Evolutionary conservation across 2,888 invertebrate species (phyloP).

Genomic region (Nezara viridula): DNA sequence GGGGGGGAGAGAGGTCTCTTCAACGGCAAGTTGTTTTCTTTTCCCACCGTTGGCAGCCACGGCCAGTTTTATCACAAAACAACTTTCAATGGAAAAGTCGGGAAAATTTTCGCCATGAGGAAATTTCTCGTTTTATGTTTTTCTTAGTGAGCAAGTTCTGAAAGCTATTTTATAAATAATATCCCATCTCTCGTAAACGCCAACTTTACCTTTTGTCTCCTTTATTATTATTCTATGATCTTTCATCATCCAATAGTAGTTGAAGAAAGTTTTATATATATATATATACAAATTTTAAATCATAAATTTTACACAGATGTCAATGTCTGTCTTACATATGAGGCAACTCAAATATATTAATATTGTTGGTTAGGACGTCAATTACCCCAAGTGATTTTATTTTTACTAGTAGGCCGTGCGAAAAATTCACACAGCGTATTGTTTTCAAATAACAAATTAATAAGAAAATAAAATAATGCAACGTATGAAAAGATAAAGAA

Average conservation of each 20-base stretch:
- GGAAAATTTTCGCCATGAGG: not conserved
- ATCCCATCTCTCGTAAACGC: not conserved
- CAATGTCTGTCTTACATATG: too few relatives aligned
- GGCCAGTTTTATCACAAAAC: constrained; percentile 10
- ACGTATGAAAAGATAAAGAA: too few relatives aligned
- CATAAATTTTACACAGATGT: too few relatives aligned
- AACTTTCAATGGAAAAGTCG: not conserved
- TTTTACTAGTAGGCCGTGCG: too few relatives aligned
- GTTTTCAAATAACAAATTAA: too few relatives aligned
- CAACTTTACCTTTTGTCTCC: not conserved
- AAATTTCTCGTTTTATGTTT: constrained; percentile 32
- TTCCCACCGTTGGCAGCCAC: not conserved
- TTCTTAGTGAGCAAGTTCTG: not conserved
- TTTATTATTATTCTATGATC: not conserved
- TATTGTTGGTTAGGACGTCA: too few relatives aligned
- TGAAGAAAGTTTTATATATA: too few relatives aligned
- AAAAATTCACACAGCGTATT: too few relatives aligned
- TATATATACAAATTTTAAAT: too few relatives aligned
- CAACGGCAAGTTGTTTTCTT: not conserved
- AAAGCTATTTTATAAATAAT: constrained; percentile 36
- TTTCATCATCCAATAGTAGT: not conserved
- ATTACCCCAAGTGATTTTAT: too few relatives aligned
- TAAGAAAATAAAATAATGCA: too few relatives aligned
- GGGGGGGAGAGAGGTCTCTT: not conserved
- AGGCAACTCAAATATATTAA: too few relatives aligned